phyloP scores from a whole-genome alignment of 2,888 invertebrate genomes.

The Xiphydria camelus region DNA sequence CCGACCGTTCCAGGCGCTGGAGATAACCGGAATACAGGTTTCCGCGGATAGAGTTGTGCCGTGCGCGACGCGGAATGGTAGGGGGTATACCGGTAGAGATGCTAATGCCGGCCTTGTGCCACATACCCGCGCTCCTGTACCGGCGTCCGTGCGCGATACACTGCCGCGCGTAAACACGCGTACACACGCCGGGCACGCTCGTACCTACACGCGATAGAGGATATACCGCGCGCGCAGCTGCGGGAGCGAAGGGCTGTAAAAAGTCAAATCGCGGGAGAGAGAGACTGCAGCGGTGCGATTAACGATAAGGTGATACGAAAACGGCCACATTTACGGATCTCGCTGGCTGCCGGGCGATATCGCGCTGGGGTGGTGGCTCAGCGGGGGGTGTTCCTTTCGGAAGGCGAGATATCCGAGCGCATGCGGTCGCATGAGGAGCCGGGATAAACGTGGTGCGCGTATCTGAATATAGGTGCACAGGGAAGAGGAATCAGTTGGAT shows the following conservation, averaged over 20 bases:
- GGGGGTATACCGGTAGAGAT: slow-evolving; percentile 58
- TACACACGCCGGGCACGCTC: not conserved
- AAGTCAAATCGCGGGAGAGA: too few relatives aligned
- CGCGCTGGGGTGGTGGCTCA: too few relatives aligned
- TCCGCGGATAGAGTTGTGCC: slow-evolving; percentile 50
- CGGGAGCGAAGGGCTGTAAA: too few relatives aligned
- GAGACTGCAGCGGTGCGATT: too few relatives aligned
- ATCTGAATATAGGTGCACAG: too few relatives aligned
- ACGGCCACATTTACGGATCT: slow-evolving; percentile 8
- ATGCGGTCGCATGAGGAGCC: too few relatives aligned
- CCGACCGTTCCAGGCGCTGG: slow-evolving; percentile 25
- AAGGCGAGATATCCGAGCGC: too few relatives aligned
- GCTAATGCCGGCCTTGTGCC: slow-evolving; percentile 58
- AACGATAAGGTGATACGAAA: slow-evolving; percentile 4
- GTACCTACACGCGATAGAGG: slow-evolving; percentile 4
- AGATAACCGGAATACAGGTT: slow-evolving; percentile 54
- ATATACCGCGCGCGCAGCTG: not conserved
- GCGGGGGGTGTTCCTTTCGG: too few relatives aligned
- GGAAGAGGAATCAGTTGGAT: too few relatives aligned
- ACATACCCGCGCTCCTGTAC: slow-evolving; percentile 48
- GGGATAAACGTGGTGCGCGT: too few relatives aligned
- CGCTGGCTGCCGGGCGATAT: not conserved
- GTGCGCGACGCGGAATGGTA: slow-evolving; percentile 37
- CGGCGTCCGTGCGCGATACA: slow-evolving; percentile 34
- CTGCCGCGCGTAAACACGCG: not conserved